Conservation (phyloP, 2,888 invertebrate genomes). For the Candidula unifasciata region DNA sequence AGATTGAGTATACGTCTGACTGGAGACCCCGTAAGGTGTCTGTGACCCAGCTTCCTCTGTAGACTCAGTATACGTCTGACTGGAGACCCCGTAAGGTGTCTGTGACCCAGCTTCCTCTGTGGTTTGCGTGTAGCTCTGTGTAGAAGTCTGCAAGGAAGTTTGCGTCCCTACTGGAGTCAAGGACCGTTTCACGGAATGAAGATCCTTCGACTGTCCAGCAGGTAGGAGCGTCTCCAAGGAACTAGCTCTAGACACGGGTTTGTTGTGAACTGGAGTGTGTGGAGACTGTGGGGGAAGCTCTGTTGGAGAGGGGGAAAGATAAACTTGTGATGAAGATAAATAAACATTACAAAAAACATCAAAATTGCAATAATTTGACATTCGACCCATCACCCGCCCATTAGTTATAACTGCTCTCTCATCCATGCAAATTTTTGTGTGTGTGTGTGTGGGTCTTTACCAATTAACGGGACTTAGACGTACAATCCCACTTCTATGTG, state of each 20-base stretch:
- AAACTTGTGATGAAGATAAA: not conserved
- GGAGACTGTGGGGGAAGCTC: slow-evolving; percentile 49
- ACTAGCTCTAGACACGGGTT: slow-evolving; percentile 56
- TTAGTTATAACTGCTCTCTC: no score
- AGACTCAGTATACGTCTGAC: slow-evolving; percentile 24
- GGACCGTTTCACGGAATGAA: not conserved
- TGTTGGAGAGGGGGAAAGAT: slow-evolving; percentile 23
- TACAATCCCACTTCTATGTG: no score
- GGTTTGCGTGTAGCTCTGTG: slow-evolving; percentile 21
- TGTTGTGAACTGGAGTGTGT: slow-evolving; percentile 47
- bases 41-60: slow-evolving; percentile 13
- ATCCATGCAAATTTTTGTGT: no score
- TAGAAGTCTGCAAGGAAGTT: not conserved
- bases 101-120: slow-evolving; percentile 14
- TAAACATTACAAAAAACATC: not conserved
- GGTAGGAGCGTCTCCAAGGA: slow-evolving; percentile 54
- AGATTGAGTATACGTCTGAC: no score
- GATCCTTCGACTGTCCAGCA: not conserved
- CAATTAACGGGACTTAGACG: no score
- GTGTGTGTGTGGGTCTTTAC: no score
- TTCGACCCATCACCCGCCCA: no score
- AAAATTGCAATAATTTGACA: not conserved
- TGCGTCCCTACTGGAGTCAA: slow-evolving; percentile 20
- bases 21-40: slow-evolving; percentile 32
- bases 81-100: slow-evolving; percentile 32